Evolutionary conservation across 2,113 vertebrate genomes (phyloP).

Genomic region (Calypte anna): DNA sequence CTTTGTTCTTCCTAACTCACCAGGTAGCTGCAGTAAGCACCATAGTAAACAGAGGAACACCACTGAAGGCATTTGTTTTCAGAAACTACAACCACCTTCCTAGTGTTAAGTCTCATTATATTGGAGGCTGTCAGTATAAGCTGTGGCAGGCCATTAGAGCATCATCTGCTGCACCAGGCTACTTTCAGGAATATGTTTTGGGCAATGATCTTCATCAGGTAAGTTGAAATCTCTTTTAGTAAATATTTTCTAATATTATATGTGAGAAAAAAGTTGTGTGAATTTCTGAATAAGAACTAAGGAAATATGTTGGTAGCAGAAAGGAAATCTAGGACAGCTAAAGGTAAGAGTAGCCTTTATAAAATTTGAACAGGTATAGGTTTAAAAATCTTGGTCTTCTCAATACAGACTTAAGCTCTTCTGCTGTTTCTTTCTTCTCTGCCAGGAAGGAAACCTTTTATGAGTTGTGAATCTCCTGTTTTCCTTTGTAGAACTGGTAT

Average conservation of each 20-base stretch:
- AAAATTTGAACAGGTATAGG: not conserved
- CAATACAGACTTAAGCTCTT: not conserved
- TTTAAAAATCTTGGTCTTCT: not conserved
- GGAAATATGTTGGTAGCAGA: not conserved
- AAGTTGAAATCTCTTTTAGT: slow-evolving; percentile 24
- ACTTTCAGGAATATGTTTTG: slow-evolving; percentile 91
- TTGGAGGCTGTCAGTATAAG: slow-evolving; percentile 91
- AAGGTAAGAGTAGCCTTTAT: not conserved
- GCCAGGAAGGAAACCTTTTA: slow-evolving; percentile 12
- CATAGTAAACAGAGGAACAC: slow-evolving; percentile 89
- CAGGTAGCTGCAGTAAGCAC: slow-evolving; percentile 96
- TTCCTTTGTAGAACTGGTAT: slow-evolving; percentile 16
- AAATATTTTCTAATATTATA: not conserved
- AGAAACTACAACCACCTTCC: slow-evolving; percentile 94
- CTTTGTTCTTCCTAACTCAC: slow-evolving; percentile 10
- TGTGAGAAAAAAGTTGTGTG: not conserved
- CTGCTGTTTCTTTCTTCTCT: slow-evolving; percentile 11
- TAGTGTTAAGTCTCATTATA: slow-evolving; percentile 89
- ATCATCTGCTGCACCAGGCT: slow-evolving; percentile 93
- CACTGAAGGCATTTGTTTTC: slow-evolving; percentile 93
- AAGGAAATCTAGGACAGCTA: not conserved
- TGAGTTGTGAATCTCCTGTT: not conserved
- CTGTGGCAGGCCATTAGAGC: slow-evolving; percentile 95
- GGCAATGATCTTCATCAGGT: slow-evolving; percentile 94
- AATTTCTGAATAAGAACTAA: not conserved